Conservation (phyloP, 2,888 invertebrate genomes). For the Tanytarsus gracilentus region DNA sequence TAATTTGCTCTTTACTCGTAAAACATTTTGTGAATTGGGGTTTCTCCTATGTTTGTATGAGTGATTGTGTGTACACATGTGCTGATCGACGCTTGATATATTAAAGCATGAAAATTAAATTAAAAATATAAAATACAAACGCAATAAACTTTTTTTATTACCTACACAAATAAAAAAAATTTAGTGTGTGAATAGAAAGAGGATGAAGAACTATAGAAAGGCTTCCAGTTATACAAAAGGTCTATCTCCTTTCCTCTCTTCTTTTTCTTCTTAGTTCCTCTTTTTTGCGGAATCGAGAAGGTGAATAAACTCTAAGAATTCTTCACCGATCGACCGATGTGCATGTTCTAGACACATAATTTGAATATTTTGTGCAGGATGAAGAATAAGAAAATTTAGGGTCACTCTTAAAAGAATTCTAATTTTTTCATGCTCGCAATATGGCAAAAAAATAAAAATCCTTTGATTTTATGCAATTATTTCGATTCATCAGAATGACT, state of each 20-base stretch:
- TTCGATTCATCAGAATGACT: no score
- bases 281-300: slow-evolving; percentile 11
- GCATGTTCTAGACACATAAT: no score
- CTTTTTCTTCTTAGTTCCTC: not conserved
- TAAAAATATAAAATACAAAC: not conserved
- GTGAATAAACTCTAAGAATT: slow-evolving; percentile 13
- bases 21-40: not conserved
- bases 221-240: not conserved
- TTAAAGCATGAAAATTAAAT: slow-evolving; percentile 8
- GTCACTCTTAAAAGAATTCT: no score
- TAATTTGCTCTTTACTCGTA: slow-evolving; percentile 8
- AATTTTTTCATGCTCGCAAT: no score
- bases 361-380: no score
- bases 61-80: not conserved
- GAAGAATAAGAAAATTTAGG: no score
- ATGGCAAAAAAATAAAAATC: no score
- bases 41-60: not conserved
- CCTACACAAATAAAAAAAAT: not conserved
- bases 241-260: not conserved
- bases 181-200: no score
- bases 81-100: not conserved
- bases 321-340: not conserved
- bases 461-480: no score
- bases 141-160: not conserved
- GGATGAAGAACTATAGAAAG: no score